Evolutionary conservation across 2,797 vertebrate species (phyloP), one percentile per base, ranked within the genome.

Genomic region (Acipenser ruthenus): DNA sequence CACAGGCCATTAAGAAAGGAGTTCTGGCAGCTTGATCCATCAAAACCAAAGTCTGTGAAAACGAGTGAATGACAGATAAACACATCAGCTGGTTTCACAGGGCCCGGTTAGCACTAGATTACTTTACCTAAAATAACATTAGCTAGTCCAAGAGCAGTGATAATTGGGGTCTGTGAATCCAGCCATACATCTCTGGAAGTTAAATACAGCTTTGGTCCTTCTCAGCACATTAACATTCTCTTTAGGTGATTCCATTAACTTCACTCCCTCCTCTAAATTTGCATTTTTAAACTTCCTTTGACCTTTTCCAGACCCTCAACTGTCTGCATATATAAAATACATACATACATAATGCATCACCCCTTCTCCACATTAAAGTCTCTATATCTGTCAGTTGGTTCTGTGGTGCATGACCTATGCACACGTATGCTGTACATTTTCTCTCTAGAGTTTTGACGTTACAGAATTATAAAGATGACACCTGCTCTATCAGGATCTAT

Each of bases 341-440:
- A 84, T 84, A 75, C 79, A 86, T 85, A 68, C 77, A 84, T 84
- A 82, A 86, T 87, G 85, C 80, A 86, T 83, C 65, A 69, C 68
- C 7, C 68, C 13, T 58, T 58, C 62, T 69, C 23, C 75, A 73
- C 74, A 80, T 84, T 76, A 73, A 74, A 80, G 74, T 72, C 76
- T 76, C 77, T 82, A 82, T 82, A 83, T 80, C 77, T 78, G 79
- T 83, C 68, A 66, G 68, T 72, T 69, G 74, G 69, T 11, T 7
- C 6, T 2, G 9, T 11, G 12, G 23, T 37, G 23, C 23, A 37
- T 37, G 23, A 37, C 23, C 23, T 37, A 37, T 37, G 23, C 23
- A 37, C 23, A 37, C 23, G 3, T 37, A 37, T 37, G 37, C 23
- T 37, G 23, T 4, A 37, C 23, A 37, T 37, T 37, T 37, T 37